A percentile compares a stretch with the other conserved stretches of the same genome.
Conservation (phyloP, 2,888 invertebrate species). For the Ischnura elegans region DNA sequence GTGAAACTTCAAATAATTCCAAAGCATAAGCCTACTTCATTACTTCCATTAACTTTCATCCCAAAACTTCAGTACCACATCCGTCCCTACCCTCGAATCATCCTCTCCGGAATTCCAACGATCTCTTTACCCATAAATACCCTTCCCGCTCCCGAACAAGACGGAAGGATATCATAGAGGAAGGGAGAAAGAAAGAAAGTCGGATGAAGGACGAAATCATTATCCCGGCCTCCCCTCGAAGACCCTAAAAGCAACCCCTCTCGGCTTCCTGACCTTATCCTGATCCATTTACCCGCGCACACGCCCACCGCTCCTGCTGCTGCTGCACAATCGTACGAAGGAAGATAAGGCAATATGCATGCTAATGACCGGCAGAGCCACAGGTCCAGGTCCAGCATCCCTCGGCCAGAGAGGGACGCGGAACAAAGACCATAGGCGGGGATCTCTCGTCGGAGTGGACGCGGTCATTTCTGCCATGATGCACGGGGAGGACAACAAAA, state of each 20-base stretch:
- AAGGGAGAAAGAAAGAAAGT: neutral
- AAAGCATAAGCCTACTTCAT: too few relatives aligned
- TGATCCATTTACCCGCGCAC: neutral
- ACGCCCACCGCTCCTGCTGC: neutral
- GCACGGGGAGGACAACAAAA: neutral
- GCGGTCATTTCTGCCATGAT: neutral
- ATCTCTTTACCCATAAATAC: neutral
- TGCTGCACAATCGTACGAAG: too few relatives aligned
- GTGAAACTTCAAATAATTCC: too few relatives aligned
- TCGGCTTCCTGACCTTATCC: neutral
- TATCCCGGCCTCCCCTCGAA: neutral
- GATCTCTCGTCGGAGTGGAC: neutral
- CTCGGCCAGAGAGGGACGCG: neutral
- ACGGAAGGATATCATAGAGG: neutral
- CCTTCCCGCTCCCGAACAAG: neutral
- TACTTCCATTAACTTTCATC: too few relatives aligned
- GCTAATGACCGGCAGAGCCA: neutral
- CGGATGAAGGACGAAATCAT: neutral
- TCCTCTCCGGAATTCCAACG: too few relatives aligned
- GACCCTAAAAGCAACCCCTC: neutral
- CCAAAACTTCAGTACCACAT: too few relatives aligned
- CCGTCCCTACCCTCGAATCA: too few relatives aligned
- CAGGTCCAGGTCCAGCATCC: constrained; percentile 16
- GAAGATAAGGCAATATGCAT: constrained; percentile 31
- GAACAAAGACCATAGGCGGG: neutral